Conservation (phyloP, 2,888 invertebrate genomes). For the Metopia argyrocephala region DNA sequence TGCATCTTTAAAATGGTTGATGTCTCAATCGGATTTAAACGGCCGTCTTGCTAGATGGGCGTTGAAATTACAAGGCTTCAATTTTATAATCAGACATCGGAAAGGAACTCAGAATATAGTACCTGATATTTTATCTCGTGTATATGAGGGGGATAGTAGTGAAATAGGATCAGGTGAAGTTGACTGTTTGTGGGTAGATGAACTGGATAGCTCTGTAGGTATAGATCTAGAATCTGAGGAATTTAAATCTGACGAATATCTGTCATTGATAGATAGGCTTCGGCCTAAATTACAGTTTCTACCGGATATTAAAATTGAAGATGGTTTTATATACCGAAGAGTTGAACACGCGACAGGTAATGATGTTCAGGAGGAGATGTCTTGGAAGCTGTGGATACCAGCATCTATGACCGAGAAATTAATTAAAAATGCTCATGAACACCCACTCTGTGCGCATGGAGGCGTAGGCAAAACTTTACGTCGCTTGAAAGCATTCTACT, state of each 20-base stretch:
- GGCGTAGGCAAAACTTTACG: no score
- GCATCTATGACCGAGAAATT: not conserved
- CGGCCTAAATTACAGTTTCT: not conserved
- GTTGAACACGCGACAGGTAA: not conserved
- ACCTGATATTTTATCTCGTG: not conserved
- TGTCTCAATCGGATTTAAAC: no score
- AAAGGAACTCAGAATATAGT: constrained; percentile 19
- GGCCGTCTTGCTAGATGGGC: no score
- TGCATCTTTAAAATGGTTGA: no score
- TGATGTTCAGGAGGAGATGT: constrained; percentile 8
- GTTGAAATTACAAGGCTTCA: no score
- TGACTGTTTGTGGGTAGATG: not conserved
- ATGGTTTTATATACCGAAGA: constrained; percentile 28
- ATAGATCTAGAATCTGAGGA: constrained; percentile 2
- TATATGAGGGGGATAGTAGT: constrained; percentile 3
- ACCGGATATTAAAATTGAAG: no score
- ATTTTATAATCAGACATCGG: not conserved
- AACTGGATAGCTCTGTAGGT: not conserved
- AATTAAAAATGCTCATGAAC: not conserved
- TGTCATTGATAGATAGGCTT: constrained; percentile 11
- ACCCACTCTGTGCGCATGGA: no score
- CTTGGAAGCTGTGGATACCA: constrained; percentile 47
- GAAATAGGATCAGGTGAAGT: not conserved
- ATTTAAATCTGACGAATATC: constrained; percentile 33
- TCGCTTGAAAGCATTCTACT: no score